Percentiles rank a stretch among this genome's conserved stretches.
These are phyloP conservation scores for Felis chaus DNA, from an alignment of 2,113 vertebrate genomes.

Conservation along the genomic window DNA sequence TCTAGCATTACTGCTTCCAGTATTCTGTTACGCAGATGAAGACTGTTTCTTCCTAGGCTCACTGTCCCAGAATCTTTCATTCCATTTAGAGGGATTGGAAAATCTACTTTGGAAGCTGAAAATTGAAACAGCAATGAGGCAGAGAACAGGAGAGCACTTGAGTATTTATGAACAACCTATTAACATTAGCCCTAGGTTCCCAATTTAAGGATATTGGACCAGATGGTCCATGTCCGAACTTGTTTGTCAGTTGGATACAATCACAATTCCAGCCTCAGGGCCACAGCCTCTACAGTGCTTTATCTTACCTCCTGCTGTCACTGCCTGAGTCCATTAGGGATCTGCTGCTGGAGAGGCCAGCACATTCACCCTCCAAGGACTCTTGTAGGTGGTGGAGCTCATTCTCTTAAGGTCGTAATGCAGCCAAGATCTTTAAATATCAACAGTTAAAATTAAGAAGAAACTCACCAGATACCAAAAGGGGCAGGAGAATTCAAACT, in stretches of 20 bases:
- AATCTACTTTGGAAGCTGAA: neutral
- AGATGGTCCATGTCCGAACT: neutral
- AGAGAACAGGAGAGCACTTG: neutral
- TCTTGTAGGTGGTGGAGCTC: neutral
- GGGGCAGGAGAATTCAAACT: neutral
- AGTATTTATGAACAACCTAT: conserved; percentile 20
- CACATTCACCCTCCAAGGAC: neutral
- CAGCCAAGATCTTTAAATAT: neutral
- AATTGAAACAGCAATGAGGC: neutral
- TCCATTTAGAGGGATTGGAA: neutral
- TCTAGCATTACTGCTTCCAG: neutral
- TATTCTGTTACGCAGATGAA: neutral
- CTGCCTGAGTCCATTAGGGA: neutral
- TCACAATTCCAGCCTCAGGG: neutral
- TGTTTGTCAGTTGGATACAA: neutral
- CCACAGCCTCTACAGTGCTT: neutral
- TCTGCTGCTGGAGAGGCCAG: neutral
- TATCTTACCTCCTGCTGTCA: neutral
- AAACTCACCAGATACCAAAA: neutral
- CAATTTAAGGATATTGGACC: neutral
- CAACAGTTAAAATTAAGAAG: neutral
- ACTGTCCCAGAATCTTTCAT: neutral
- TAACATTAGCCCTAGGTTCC: neutral
- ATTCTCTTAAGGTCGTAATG: neutral
- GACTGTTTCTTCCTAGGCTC: no score